These are phyloP conservation scores for Drosophila erecta DNA, from an alignment of 1,140 invertebrate genomes.

Conservation along the genomic window DNA sequence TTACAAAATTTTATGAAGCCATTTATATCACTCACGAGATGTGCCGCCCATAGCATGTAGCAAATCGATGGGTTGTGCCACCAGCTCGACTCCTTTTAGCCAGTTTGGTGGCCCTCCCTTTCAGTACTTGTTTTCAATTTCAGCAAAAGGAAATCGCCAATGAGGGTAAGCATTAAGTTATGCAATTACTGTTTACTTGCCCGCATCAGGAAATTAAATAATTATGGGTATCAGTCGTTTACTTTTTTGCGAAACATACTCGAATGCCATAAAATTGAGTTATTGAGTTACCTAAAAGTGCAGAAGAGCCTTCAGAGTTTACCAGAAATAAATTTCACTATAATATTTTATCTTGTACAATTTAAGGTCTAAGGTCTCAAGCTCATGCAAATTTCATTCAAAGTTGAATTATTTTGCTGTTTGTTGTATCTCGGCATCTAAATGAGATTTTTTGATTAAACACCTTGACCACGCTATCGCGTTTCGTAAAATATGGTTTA, in stretches of 20 bases:
- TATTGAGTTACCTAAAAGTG: constrained; percentile 3
- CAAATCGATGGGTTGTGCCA: constrained; percentile 54
- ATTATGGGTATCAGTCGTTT: constrained; percentile 58
- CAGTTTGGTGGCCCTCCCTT: constrained; percentile 22
- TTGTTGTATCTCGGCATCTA: constrained; percentile 6
- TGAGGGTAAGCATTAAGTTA: constrained; percentile 25
- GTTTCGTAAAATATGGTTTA: background rate
- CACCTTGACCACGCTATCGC: constrained; percentile 1
- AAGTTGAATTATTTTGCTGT: background rate
- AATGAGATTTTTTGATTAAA: background rate
- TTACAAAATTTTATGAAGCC: constrained; percentile 83
- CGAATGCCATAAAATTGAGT: constrained; percentile 37
- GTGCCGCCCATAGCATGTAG: constrained; percentile 42
- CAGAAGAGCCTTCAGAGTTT: background rate
- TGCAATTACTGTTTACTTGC: constrained; percentile 51
- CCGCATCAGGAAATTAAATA: constrained; percentile 55
- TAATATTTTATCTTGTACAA: background rate
- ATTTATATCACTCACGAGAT: constrained; percentile 75
- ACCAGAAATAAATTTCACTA: background rate
- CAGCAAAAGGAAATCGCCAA: constrained; percentile 23
- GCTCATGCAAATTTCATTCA: too few species aligned
- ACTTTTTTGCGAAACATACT: constrained; percentile 4
- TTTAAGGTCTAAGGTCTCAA: too few species aligned
- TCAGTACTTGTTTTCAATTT: constrained; percentile 74
- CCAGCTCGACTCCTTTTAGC: constrained; percentile 20